These are phyloP conservation scores for Yponomeuta plumbellus DNA, from an alignment of 2,888 invertebrate genomes.

Conservation along the genomic window DNA sequence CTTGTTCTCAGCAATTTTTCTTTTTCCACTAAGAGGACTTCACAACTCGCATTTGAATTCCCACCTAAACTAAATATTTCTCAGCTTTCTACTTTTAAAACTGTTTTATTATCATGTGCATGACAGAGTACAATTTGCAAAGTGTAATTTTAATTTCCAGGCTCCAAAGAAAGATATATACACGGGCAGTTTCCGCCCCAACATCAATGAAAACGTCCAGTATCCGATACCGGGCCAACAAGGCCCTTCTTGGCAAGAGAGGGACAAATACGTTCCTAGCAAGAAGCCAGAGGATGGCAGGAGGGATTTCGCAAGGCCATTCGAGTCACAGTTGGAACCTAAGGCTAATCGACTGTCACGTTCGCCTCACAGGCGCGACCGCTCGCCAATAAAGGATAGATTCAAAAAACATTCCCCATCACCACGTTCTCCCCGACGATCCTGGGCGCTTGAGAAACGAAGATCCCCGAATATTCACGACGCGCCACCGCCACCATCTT, in stretches of 20 bases:
- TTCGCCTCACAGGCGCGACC: conserved; percentile 48
- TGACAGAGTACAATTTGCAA: conserved; percentile 26
- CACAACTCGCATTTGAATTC: not conserved
- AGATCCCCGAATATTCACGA: conserved; percentile 47
- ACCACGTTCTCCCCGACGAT: conserved; percentile 56
- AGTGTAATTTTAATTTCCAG: conserved; percentile 64
- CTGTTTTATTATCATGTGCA: not conserved
- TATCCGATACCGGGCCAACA: conserved; percentile 35
- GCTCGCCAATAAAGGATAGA: conserved; percentile 52
- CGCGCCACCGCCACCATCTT: conserved; percentile 9
- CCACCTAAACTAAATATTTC: not conserved
- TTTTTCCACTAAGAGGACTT: not conserved
- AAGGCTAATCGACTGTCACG: conserved; percentile 22
- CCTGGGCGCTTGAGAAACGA: conserved; percentile 64
- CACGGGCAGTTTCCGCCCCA: conserved; percentile 57
- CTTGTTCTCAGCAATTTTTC: not conserved
- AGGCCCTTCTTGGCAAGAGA: conserved; percentile 39
- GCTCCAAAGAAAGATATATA: conserved; percentile 60
- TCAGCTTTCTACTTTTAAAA: not conserved
- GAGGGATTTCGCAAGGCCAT: conserved; percentile 33
- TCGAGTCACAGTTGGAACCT: conserved; percentile 20
- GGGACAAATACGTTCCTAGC: conserved; percentile 29
- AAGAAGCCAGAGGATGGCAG: conserved; percentile 44
- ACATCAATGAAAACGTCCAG: conserved; percentile 38
- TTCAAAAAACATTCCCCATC: conserved; percentile 53